A percentile compares a stretch with the other conserved stretches of the same genome.
Evolutionary conservation across 1,140 invertebrate genomes (phyloP).

Genomic region (Trichonephila clavata): DNA sequence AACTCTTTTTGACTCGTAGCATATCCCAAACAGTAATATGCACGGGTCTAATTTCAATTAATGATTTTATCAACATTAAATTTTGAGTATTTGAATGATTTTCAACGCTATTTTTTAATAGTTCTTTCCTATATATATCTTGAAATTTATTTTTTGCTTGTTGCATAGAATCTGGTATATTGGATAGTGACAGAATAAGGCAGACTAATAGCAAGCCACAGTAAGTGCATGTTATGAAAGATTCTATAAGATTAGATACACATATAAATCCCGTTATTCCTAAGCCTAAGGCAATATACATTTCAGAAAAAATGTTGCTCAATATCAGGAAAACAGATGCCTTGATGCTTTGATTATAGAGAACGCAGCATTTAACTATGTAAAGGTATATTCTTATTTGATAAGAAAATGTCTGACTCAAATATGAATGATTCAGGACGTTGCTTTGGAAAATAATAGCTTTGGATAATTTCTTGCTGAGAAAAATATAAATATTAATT

Average conservation of each 20-base stretch:
- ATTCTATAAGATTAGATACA: too few species aligned
- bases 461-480: neutral
- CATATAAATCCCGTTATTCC: too few species aligned
- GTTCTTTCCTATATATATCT: neutral
- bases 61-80: neutral
- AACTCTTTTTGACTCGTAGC: neutral
- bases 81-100: neutral
- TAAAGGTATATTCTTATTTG: neutral
- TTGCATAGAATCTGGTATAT: neutral
- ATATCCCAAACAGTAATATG: neutral
- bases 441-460: neutral
- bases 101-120: neutral
- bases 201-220: neutral
- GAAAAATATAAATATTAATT: neutral
- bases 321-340: neutral
- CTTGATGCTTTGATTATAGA: neutral
- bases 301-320: too few species aligned
- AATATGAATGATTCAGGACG: neutral
- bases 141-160: too few species aligned
- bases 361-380: neutral
- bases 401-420: neutral
- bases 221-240: neutral
- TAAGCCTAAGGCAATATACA: too few species aligned
- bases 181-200: neutral
- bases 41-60: neutral